These are phyloP conservation scores for Sicus ferrugineus DNA, from an alignment of 2,888 invertebrate genomes.

Conservation along the genomic window DNA sequence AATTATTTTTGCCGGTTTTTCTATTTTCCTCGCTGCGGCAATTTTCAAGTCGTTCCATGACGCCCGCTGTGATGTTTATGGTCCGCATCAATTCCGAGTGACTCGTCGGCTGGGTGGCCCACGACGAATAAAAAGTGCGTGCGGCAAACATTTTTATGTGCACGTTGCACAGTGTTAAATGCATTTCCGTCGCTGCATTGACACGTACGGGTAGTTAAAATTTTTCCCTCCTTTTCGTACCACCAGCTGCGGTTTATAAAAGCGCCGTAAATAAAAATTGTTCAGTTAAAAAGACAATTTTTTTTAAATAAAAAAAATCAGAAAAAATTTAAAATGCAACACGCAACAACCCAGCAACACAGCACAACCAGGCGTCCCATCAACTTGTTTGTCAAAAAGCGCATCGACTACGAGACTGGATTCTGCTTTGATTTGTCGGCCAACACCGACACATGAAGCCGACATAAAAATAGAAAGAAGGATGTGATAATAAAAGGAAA, in stretches of 20 bases:
- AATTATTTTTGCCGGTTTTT: no score
- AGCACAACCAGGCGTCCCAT: constrained; percentile 14
- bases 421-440: not conserved
- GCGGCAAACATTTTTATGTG: not conserved
- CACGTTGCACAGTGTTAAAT: not conserved
- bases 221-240: no score
- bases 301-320: constrained; percentile 2
- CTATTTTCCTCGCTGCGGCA: no score
- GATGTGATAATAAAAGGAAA: not conserved
- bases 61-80: not conserved
- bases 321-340: constrained; percentile 17
- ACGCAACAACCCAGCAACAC: constrained; percentile 22
- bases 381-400: constrained; percentile 27
- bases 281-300: no score
- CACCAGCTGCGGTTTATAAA: no score
- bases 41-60: no score
- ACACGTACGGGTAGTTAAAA: constrained; percentile 21
- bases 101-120: constrained; percentile 17
- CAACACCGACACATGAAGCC: not conserved
- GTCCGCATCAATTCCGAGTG: not conserved
- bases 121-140: constrained; percentile 18
- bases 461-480: not conserved
- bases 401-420: no score
- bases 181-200: constrained; percentile 21
- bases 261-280: no score